Evolutionary conservation across 2,113 vertebrate genomes (phyloP).

Genomic region (Erythrolamprus reginae): DNA sequence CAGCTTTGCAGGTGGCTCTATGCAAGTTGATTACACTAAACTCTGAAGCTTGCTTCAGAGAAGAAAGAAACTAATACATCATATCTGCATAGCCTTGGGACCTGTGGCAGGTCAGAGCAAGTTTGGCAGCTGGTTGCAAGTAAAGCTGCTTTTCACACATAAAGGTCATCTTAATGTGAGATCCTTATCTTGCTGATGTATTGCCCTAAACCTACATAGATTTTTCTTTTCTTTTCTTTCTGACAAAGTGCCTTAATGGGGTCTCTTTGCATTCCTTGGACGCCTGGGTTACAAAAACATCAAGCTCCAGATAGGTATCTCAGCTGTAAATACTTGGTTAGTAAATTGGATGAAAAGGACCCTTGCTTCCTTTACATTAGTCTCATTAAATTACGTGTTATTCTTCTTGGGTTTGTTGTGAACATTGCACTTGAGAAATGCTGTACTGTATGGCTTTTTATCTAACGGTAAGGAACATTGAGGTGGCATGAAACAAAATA

Average conservation of each 20-base stretch:
- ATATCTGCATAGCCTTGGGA: slow-evolving; percentile 48
- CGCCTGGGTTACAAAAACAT: slow-evolving; percentile 27
- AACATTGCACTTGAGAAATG: slow-evolving; percentile 44
- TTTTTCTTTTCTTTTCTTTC: slow-evolving; percentile 1
- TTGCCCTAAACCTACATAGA: slow-evolving; percentile 42
- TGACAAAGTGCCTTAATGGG: slow-evolving; percentile 38
- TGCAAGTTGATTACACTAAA: slow-evolving; percentile 4
- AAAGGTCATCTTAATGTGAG: slow-evolving; percentile 52
- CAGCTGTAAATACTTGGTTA: slow-evolving; percentile 41
- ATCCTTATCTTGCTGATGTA: slow-evolving; percentile 52
- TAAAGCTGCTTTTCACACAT: slow-evolving; percentile 55
- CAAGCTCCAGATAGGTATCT: slow-evolving; percentile 34
- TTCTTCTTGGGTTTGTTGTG: slow-evolving; percentile 34
- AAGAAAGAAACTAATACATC: slow-evolving; percentile 31
- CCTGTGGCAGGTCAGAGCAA: slow-evolving; percentile 39
- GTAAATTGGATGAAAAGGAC: slow-evolving; percentile 33
- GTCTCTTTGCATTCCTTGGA: slow-evolving; percentile 21
- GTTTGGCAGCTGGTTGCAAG: slow-evolving; percentile 52
- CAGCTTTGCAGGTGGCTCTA: slow-evolving; percentile 21
- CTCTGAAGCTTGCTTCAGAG: slow-evolving; percentile 42
- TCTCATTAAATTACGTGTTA: slow-evolving; percentile 48
- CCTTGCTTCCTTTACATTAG: slow-evolving; percentile 49
- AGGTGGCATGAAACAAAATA: slow-evolving; percentile 49
- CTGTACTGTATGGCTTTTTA: slow-evolving; percentile 50
- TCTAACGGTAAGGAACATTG: slow-evolving; percentile 52